Conservation (phyloP, 2,113 vertebrate genomes). For the Origma solitaria region DNA sequence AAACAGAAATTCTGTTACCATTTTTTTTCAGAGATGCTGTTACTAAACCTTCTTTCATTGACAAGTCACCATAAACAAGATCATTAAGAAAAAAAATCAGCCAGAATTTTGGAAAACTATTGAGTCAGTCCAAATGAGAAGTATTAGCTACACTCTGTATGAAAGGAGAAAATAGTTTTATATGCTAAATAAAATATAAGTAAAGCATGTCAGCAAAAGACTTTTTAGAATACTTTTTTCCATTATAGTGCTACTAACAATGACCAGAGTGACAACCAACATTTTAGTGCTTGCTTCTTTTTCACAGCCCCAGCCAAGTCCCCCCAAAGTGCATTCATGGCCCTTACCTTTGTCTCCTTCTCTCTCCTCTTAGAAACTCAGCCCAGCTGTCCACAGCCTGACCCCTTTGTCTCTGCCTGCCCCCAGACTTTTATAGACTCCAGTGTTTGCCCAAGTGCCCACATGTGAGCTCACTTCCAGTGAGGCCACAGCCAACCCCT, state of each 20-base stretch:
- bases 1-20: background rate
- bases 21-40: background rate
- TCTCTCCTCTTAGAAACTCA: background rate
- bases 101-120: background rate
- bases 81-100: background rate
- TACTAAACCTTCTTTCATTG: background rate
- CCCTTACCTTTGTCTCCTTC: background rate
- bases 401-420: no score
- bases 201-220: background rate
- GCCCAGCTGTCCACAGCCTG: fast-evolving
- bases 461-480: background rate
- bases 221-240: background rate
- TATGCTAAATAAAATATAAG: background rate
- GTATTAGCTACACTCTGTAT: background rate
- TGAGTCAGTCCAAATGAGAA: background rate
- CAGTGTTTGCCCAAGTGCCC: background rate
- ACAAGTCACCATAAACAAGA: background rate
- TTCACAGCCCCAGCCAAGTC: background rate
- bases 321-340: fast-evolving
- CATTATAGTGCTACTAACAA: background rate
- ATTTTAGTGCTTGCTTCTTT: background rate
- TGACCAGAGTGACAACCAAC: background rate
- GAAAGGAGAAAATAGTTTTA: fast-evolving
- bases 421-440: background rate
- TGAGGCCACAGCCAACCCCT: background rate